Base-by-base conservation (phyloP, 2,797 vertebrate species). In the Rhodeus uyekii region DNA sequence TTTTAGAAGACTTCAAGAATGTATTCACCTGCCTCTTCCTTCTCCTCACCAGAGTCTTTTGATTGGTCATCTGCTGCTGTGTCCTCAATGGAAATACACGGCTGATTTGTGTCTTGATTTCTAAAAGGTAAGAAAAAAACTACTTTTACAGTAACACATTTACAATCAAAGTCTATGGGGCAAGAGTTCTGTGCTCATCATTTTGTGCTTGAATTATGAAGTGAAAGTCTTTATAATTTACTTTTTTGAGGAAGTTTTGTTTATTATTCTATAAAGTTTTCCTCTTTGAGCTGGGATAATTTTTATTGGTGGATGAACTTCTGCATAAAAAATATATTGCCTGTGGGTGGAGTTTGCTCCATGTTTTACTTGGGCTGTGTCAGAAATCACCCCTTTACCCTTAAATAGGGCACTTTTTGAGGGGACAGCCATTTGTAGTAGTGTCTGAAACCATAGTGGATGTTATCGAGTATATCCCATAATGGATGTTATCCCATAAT, bases 81-180 rank as follows among this genome's bases (percentile, higher is more conserved):
- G 53, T 96, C 93, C 84, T 95, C 93, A 86, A 97, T 95, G 34
- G 91, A 92, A 0, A 96, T 96, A 0, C 92, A 88, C 22, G 86
- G 91, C 82, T 94, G 93, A 83, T 94, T 92, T 81, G 65, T 0
- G 86, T 87, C 68, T 93, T 96, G 88, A 5, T 74, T 75, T 61
- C 77, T 83, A 58, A 19, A 32, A 29, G 8, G 4, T 24, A 39
- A 24, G 6, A 32, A n/a, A 27, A 50, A 18, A 58, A 27, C 3
- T 2, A 32, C 36, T 55, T 38, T 38, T 55, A 46, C 6, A 46
- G 13, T 16, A 22, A 42, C 10, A 16, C 7, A 73, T 48, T 53
- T 74, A 5, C 19, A 27, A 12, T 39, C 13, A 9, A 58, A 39
- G 14, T 39, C 53, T 38, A 53, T 36, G 48, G 46, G 22, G 3